Percentiles rank a stretch among this genome's conserved stretches.
Evolutionary conservation across 2,797 vertebrate genomes (phyloP).

Genomic region (Babyrousa celebensis): DNA sequence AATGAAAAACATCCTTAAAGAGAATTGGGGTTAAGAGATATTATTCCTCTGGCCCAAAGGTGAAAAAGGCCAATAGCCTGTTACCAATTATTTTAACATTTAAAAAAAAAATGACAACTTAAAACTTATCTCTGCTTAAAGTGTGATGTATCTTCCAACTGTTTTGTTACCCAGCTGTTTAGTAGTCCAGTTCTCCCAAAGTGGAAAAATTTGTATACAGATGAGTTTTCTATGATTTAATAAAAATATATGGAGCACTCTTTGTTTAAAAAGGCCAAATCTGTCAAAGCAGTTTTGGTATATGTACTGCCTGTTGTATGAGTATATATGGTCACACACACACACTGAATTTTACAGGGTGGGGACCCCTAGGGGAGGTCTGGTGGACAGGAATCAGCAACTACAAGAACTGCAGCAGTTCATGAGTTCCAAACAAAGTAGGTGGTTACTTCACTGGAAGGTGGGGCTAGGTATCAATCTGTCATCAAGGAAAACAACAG

Average conservation of each 20-base stretch:
- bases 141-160: constrained; percentile 86
- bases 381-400: constrained; percentile 3
- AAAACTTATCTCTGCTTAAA: constrained; percentile 82
- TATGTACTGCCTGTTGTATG: neutral
- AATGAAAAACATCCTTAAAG: constrained; percentile 83
- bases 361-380: neutral
- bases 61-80: constrained; percentile 81
- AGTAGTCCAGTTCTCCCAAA: constrained; percentile 86
- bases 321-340: no score
- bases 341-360: neutral
- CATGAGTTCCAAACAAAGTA: constrained; percentile 66
- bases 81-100: constrained; percentile 87
- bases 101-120: constrained; percentile 84
- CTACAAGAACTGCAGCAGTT: constrained; percentile 45
- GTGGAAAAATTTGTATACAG: constrained; percentile 90
- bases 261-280: constrained; percentile 85
- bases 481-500: constrained; percentile 58
- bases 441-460: constrained; percentile 57
- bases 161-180: constrained; percentile 87
- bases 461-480: neutral
- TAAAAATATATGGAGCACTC: constrained; percentile 90
- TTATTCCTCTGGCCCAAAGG: constrained; percentile 72
- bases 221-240: constrained; percentile 93
- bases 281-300: constrained; percentile 57
- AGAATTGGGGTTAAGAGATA: constrained; percentile 75